Base-by-base conservation (phyloP, 1,140 invertebrate species). In the Zaprionus africanus region DNA sequence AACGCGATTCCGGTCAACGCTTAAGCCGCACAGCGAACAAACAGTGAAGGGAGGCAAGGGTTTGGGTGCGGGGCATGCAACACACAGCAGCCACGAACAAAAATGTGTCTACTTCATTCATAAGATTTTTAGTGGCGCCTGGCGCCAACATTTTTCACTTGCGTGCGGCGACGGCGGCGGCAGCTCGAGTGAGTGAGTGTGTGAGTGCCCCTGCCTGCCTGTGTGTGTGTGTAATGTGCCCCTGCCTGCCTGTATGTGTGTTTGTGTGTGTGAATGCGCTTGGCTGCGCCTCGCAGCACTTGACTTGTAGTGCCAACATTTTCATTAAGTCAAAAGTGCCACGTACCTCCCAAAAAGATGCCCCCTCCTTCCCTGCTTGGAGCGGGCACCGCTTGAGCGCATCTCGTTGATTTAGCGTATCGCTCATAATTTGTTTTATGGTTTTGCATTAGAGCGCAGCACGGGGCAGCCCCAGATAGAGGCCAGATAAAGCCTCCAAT, bases 221-320 rank as follows among this genome's bases (percentile, higher is more conserved):
- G 5, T 71, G 65, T 61, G 56, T 64, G 58, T 68, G 69, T 78
- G 71, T 68, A 6, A 22, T n/a, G 28, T 28, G 28, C 28, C 28
- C 1, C 28, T 15, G 5, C 51, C 43, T 63, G 31, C 9, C 71
- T 71, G 65, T 58, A 46, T 67, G 71, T 68, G 65, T 61, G 58
- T 67, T 54, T 68, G 66, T 78, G 71, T 68, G 54, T 64, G 65
- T 69, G 66, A 46, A 72, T 64, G 57, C 57, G 72, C 73, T 73
- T 76, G 73, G 86, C 72, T 82, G 70, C 90, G 79, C 76, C 80
- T 88, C 83, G 83, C 74, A 85, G 81, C 90, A 92, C 90, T 92
- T 92, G 90, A 92, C 79, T 92, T 88, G 83, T 79, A 91, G 91
- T 92, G 91, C 79, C 90, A 92, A 92, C 83, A 82, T 82, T 92